Evolutionary conservation across 2,113 vertebrate species (phyloP).

Genomic region (Crotalus tigris): DNA sequence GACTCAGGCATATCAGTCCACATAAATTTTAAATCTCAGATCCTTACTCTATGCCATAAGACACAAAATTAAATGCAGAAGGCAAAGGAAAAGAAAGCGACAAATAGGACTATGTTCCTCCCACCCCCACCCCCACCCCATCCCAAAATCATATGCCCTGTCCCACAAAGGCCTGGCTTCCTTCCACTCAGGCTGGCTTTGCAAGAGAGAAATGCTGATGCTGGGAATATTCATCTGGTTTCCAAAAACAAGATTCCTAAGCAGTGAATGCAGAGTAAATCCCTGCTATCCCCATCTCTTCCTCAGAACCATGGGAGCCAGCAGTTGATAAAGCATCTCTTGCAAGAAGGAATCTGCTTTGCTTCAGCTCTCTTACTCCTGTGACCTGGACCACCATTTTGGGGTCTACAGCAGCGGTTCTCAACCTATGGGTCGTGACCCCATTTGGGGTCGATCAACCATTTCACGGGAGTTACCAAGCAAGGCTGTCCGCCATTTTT

Average conservation of each 20-base stretch:
- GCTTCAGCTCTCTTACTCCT: background rate
- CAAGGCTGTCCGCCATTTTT: too few relatives aligned
- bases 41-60: background rate
- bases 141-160: slow-evolving; percentile 25
- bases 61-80: background rate
- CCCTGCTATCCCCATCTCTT: background rate
- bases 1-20: background rate
- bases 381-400: background rate
- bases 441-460: too few relatives aligned
- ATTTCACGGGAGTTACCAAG: too few relatives aligned
- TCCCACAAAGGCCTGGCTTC: background rate
- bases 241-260: background rate
- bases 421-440: too few relatives aligned
- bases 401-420: too few relatives aligned
- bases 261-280: background rate
- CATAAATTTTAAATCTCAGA: background rate
- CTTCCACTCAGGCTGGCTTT: slow-evolving; percentile 10
- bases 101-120: background rate
- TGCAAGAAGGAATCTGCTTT: background rate
- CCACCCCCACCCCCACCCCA: background rate
- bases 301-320: background rate
- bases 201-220: slow-evolving; percentile 15
- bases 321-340: background rate
- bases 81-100: background rate
- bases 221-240: background rate